A percentile compares a stretch with the other conserved stretches of the same genome.
Conservation (phyloP, 2,113 vertebrate genomes). For the Grammomys surdaster region DNA sequence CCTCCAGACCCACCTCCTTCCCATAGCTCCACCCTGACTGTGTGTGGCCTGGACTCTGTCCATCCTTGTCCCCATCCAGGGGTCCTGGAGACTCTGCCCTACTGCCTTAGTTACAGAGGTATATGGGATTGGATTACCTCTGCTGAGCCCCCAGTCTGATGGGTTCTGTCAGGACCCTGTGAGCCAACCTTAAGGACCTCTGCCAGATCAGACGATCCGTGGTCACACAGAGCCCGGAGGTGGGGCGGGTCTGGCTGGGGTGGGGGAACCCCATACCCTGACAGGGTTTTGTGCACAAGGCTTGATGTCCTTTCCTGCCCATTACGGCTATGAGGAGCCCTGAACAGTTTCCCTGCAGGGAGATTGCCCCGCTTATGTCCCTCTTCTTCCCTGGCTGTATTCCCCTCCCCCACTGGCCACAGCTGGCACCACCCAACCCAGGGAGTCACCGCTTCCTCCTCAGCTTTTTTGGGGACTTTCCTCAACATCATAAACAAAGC, state of each 20-base stretch:
- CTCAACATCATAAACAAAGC: not conserved
- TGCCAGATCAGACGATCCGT: not conserved
- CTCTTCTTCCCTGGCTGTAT: rapidly evolving
- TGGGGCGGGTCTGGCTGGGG: not conserved
- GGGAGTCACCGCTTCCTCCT: not conserved
- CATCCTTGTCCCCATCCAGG: not conserved
- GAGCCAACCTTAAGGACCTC: too few species aligned
- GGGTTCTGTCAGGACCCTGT: not conserved
- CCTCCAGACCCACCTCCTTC: not conserved
- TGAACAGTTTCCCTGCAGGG: not conserved
- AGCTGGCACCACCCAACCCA: not conserved
- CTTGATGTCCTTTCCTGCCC: not conserved
- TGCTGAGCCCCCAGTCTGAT: too few species aligned
- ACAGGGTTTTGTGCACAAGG: too few species aligned
- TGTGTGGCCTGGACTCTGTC: not conserved
- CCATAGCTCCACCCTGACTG: not conserved
- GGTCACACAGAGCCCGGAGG: not conserved
- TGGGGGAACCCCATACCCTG: not conserved
- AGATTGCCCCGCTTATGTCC: not conserved
- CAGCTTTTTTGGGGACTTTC: slow-evolving; percentile 60
- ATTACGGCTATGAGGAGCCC: not conserved
- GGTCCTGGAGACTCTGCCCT: not conserved
- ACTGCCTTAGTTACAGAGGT: rapidly evolving
- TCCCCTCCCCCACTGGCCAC: not conserved
- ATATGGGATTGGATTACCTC: not conserved